These are phyloP conservation scores for Sylvicola cinctus DNA, from an alignment of 2,888 invertebrate genomes.

Conservation along the genomic window DNA sequence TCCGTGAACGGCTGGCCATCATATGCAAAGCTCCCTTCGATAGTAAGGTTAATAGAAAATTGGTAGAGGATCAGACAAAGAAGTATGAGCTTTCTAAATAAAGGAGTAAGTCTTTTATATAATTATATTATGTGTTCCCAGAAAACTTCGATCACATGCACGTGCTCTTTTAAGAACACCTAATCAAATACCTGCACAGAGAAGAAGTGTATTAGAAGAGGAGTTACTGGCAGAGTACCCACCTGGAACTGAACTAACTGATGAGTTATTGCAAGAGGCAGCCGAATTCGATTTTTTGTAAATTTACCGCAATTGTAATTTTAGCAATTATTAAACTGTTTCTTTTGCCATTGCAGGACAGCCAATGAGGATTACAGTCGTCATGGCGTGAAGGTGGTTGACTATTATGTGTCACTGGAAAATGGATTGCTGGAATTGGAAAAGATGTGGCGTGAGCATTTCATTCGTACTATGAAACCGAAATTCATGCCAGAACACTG, in stretches of 20 bases:
- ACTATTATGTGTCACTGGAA: conserved; percentile 27
- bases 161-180: conserved; percentile 30
- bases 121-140: too few species aligned
- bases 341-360: conserved; percentile 17
- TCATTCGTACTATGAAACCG: conserved; percentile 50
- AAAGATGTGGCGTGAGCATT: conserved; percentile 54
- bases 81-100: too few species aligned
- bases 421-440: conserved; percentile 45
- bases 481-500: conserved; percentile 47
- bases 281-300: conserved; percentile 28
- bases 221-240: conserved; percentile 31
- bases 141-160: conserved; percentile 35
- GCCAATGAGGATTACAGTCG: conserved; percentile 28
- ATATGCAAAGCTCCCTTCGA: conserved; percentile 43
- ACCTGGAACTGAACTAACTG: conserved; percentile 22
- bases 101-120: too few species aligned
- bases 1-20: conserved; percentile 35
- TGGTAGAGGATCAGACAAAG: too few species aligned
- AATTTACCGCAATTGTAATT: conserved; percentile 12
- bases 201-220: conserved; percentile 28
- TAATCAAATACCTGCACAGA: conserved; percentile 29
- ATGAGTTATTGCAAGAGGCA: conserved; percentile 30
- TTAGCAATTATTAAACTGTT: not conserved
- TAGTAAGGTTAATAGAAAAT: conserved; percentile 13
- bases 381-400: conserved; percentile 37